A percentile compares a stretch with the other conserved stretches of the same genome.
phyloP scores from a whole-genome alignment of 2,113 vertebrate genomes.

The Eptesicus fuscus region DNA sequence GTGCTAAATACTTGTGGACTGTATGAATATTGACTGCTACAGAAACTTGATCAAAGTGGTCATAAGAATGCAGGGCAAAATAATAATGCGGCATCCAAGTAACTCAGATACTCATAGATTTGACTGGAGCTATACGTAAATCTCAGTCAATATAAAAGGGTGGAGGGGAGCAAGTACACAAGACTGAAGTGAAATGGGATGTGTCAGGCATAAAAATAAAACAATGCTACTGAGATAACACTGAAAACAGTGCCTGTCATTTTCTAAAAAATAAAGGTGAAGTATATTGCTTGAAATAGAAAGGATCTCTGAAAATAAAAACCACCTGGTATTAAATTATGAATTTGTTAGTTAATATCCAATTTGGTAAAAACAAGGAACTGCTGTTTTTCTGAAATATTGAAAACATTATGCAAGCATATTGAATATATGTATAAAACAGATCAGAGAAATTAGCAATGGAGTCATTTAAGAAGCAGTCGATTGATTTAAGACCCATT shows the following conservation, averaged over 20 bases:
- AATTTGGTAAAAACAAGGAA: background rate
- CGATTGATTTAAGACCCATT: background rate
- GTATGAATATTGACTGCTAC: background rate
- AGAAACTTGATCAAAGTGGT: background rate
- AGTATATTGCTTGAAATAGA: background rate
- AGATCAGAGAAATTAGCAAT: background rate
- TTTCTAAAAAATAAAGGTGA: background rate
- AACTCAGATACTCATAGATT: background rate
- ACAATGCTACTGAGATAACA: background rate
- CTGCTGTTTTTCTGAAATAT: background rate
- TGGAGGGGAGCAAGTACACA: background rate
- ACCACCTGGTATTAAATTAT: background rate
- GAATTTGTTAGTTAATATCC: background rate
- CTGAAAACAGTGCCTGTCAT: background rate
- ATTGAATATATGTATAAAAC: background rate
- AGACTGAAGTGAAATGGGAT: background rate
- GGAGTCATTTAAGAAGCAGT: background rate
- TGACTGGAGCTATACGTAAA: conserved; percentile 49
- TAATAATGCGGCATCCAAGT: conserved; percentile 25
- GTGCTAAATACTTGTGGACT: conserved; percentile 23
- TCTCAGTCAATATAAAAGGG: background rate
- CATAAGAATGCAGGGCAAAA: background rate
- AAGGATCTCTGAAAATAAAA: background rate
- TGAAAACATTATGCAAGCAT: background rate
- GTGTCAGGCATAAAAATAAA: background rate